Percentiles rank a stretch among this genome's conserved stretches.
Evolutionary conservation across 2,113 vertebrate genomes (phyloP).

Genomic region (Notechis scutatus): DNA sequence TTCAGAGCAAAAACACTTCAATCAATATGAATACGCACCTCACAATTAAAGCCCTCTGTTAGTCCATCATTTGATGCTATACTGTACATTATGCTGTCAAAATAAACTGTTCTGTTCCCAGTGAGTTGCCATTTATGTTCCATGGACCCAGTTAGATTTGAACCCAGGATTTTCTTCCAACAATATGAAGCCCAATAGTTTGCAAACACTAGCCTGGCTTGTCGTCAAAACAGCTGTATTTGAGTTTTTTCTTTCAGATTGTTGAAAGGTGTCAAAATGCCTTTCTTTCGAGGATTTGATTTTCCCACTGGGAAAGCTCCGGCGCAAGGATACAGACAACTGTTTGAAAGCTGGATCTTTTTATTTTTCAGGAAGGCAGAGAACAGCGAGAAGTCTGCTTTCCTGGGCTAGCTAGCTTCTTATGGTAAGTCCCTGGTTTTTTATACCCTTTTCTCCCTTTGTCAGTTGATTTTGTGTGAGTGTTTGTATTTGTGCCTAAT

Average conservation of each 20-base stretch:
- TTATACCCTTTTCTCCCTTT: no score
- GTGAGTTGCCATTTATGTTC: neutral
- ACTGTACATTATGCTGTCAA: neutral
- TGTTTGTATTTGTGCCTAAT: no score
- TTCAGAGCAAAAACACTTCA: neutral
- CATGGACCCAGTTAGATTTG: neutral
- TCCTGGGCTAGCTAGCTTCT: no score
- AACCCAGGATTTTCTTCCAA: neutral
- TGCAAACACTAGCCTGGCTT: neutral
- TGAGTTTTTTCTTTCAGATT: neutral
- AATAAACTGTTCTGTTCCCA: neutral
- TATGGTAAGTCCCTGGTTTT: no score
- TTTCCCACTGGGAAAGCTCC: no score
- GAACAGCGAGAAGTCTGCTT: no score
- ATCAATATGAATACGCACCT: neutral
- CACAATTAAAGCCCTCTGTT: neutral
- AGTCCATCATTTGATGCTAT: neutral
- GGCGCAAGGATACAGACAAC: no score
- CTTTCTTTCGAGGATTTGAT: no score
- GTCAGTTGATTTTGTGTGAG: no score
- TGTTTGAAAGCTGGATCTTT: no score
- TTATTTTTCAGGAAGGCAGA: no score
- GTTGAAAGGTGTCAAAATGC: no score
- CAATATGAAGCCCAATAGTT: neutral
- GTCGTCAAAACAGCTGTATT: neutral